Conservation (phyloP, 2,888 invertebrate genomes). For the Scelioninae gen. 2 region DNA sequence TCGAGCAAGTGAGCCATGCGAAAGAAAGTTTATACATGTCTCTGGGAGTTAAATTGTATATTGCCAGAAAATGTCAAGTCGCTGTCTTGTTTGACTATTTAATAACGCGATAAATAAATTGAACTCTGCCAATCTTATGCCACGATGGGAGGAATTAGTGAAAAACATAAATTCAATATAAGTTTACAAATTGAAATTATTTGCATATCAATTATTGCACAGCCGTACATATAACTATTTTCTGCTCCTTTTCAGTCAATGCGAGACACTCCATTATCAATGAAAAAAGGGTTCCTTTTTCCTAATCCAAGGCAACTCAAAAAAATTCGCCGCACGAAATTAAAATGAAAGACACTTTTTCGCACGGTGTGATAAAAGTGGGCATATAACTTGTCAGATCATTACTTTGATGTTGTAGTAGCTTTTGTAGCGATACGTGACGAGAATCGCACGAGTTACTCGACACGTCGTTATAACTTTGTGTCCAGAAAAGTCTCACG, state of each 20-base stretch:
- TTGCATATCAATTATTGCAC: no score
- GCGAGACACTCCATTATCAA: no score
- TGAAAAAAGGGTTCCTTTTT: no score
- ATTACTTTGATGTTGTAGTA: constrained; percentile 30
- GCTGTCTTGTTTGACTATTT: neutral
- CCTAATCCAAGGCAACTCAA: no score
- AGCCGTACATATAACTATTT: no score
- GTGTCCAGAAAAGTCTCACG: constrained; percentile 22
- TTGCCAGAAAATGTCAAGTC: constrained; percentile 4
- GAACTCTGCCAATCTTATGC: neutral
- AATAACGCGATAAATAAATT: neutral
- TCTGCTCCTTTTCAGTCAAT: no score
- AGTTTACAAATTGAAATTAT: no score
- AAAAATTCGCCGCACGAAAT: no score
- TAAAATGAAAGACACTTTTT: constrained; percentile 19
- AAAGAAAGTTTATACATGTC: neutral
- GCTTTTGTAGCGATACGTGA: constrained; percentile 41
- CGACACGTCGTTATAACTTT: constrained; percentile 37
- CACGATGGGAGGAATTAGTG: neutral
- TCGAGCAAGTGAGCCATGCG: no score
- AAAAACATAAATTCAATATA: neutral
- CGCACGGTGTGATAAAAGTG: constrained; percentile 5
- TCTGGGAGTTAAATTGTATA: neutral
- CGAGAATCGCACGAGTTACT: constrained; percentile 32
- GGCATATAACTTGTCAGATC: constrained; percentile 25